Evolutionary conservation across 2,888 invertebrate species (phyloP).

Genomic region (Neuroscelio doddi): DNA sequence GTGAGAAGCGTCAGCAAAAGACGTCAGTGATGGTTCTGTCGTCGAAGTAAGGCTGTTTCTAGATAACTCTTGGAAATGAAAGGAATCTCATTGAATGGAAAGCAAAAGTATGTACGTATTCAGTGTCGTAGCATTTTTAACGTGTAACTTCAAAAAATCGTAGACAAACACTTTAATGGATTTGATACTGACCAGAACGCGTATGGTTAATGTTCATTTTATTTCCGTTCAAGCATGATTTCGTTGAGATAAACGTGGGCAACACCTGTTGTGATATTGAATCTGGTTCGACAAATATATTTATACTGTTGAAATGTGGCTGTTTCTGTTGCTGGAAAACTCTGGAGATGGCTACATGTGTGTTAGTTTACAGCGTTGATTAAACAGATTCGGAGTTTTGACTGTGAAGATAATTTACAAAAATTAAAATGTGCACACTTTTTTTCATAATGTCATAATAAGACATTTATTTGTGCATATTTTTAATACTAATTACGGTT

Average conservation of each 20-base stretch:
- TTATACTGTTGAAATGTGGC: slow-evolving; percentile 1
- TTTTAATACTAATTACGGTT: too few species aligned
- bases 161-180: not conserved
- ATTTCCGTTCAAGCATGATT: not conserved
- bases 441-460: too few species aligned
- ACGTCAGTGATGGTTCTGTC: not conserved
- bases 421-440: too few species aligned
- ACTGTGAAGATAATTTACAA: not conserved
- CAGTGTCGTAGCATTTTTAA: slow-evolving; percentile 41
- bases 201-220: not conserved
- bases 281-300: not conserved
- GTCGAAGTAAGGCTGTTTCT: not conserved
- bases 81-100: slow-evolving; percentile 10
- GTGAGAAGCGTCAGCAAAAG: slow-evolving; percentile 64
- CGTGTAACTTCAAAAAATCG: not conserved
- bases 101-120: slow-evolving; percentile 27
- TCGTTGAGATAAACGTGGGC: not conserved
- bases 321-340: not conserved
- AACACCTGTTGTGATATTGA: not conserved
- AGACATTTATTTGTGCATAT: too few species aligned
- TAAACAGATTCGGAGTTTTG: not conserved
- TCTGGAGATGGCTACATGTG: not conserved
- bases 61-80: not conserved
- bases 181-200: too few species aligned
- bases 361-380: not conserved